Evolutionary conservation across 1,140 invertebrate genomes (phyloP).

Genomic region (Armadillidium nasatum): DNA sequence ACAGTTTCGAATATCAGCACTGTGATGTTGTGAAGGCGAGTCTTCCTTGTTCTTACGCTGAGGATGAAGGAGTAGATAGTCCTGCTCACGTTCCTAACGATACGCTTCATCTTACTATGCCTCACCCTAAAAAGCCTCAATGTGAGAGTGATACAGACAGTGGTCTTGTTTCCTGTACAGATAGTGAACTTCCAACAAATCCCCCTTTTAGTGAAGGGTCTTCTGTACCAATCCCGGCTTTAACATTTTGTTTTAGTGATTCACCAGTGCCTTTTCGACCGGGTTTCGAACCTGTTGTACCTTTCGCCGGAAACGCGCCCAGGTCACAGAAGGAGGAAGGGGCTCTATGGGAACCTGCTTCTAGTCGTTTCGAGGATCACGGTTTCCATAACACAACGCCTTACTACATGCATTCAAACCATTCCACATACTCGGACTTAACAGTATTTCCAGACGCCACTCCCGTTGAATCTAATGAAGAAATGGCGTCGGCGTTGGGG

Average conservation of each 20-base stretch:
- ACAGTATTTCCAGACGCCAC: background rate
- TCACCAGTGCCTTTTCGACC: background rate
- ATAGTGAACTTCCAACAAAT: constrained; percentile 8
- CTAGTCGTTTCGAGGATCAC: background rate
- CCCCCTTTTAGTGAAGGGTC: background rate
- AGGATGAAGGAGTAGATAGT: background rate
- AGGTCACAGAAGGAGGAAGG: background rate
- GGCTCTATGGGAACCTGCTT: background rate
- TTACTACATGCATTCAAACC: background rate
- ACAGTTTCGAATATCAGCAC: background rate
- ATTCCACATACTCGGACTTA: background rate
- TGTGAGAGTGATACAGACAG: constrained; percentile 25
- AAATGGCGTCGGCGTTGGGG: background rate
- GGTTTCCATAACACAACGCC: background rate
- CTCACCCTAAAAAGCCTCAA: background rate
- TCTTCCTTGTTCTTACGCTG: constrained; percentile 12
- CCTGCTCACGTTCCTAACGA: background rate
- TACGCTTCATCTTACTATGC: background rate
- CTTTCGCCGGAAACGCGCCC: background rate
- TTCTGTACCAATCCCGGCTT: background rate
- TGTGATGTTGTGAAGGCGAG: constrained; percentile 16
- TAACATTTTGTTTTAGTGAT: background rate
- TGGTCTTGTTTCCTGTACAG: constrained; percentile 26
- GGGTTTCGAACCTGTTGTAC: background rate
- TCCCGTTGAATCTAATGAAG: background rate